These are phyloP conservation scores for Eriosoma lanigerum DNA, from an alignment of 1,140 invertebrate genomes.

Conservation along the genomic window DNA sequence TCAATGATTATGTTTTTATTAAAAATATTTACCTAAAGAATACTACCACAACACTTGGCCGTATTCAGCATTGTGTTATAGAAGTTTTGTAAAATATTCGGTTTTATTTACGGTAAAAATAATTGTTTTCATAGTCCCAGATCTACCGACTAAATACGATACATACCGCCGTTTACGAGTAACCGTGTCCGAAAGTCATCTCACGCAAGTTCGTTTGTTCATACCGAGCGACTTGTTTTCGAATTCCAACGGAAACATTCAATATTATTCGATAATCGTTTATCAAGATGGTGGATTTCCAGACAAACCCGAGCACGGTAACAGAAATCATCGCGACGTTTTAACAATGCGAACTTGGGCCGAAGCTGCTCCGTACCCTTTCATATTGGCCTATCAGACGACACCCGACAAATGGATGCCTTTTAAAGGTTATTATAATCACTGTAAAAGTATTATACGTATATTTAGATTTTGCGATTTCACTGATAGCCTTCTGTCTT, in stretches of 20 bases:
- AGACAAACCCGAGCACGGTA: neutral
- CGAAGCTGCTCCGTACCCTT: neutral
- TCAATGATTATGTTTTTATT: too few species aligned
- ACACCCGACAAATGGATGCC: slow-evolving; percentile 32
- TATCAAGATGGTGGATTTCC: slow-evolving; percentile 32
- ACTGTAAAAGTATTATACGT: too few species aligned
- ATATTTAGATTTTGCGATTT: too few species aligned
- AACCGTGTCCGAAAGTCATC: slow-evolving; percentile 9
- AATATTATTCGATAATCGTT: slow-evolving; percentile 35
- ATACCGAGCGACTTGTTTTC: neutral
- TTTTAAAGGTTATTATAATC: slow-evolving; percentile 33
- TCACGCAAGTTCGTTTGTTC: slow-evolving; percentile 10
- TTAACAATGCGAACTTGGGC: slow-evolving; percentile 12
- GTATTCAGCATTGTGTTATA: too few species aligned
- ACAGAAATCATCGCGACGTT: neutral
- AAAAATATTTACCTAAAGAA: too few species aligned
- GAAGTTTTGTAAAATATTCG: too few species aligned
- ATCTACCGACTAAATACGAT: neutral
- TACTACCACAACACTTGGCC: too few species aligned
- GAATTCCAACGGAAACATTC: neutral
- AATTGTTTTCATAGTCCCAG: neutral
- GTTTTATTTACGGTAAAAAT: too few species aligned
- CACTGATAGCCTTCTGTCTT: too few species aligned
- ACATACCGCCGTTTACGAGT: neutral
- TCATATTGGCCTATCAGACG: slow-evolving; percentile 35